Evolutionary conservation across 1,140 invertebrate genomes (phyloP), one percentile per base, ranked within the genome.

Genomic region (Cherax destructor): DNA sequence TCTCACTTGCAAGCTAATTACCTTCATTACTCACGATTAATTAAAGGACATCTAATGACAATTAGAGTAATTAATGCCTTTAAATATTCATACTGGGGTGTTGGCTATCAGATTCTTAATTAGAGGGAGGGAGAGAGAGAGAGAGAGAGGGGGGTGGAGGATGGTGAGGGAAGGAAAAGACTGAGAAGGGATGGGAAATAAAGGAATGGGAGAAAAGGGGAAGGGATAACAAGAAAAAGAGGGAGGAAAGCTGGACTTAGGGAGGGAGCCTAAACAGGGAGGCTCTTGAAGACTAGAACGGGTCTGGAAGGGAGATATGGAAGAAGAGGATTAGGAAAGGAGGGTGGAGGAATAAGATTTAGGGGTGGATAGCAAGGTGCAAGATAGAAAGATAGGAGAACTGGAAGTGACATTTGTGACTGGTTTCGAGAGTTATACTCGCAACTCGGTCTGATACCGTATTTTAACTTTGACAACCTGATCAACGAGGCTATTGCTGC

Each of bases 51-150:
- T 56, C 21, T n/a, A 81, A 18, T 56, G 79, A 52, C 49, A 81
- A 81, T 81, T 81, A 52, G 77, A 81, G 50, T 56, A 50, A 81
- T 56, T 21, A 50, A 81, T 56, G 49, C 24, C 7, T 41, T 9
- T n/a, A 81, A 81, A 81, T 81, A 81, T 41, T 56, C 79, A 7
- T 50, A n/a, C 13, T 81, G 79, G 41, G 79, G 52, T 56, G 24
- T 56, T 81, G 50, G 9, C 56, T 52, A 50, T 56, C 56, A 50
- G 49, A 21, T 9, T 13, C 49, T 18, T 81, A 18, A 4, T 56
- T 81, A 65, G 41, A 52, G 21, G 41, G 61, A 83, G 52, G 41
- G 81, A 83, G n/a, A 69, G 81, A 69, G n/a, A 47, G 81, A 83
- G 56, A 49, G 83, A 85, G 61, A 74, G 69, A 85, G 41, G n/a